These are phyloP conservation scores for Tryphoninae sp. DNA, from an alignment of 2,888 invertebrate species.

Conservation along the genomic window DNA sequence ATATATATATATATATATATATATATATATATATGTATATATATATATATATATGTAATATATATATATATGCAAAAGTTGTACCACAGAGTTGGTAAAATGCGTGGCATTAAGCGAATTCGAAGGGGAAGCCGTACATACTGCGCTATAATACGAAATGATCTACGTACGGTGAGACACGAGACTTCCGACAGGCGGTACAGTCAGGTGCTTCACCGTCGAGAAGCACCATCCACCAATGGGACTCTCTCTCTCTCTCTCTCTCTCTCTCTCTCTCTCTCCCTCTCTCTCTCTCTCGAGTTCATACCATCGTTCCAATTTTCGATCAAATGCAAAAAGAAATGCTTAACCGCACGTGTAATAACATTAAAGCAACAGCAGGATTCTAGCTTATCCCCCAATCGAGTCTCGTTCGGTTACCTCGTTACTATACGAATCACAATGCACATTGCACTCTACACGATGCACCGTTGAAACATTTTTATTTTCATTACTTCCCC, in stretches of 20 bases:
- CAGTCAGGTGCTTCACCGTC: constrained; percentile 47
- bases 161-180: constrained; percentile 1
- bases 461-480: constrained; percentile 21
- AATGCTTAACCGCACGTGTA: background rate
- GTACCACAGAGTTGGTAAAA: background rate
- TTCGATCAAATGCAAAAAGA: constrained; percentile 13
- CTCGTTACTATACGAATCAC: constrained; percentile 43
- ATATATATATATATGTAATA: background rate
- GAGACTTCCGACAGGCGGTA: constrained; percentile 44
- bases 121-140: constrained; percentile 55
- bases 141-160: background rate
- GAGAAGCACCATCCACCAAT: background rate
- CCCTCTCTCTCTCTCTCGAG: background rate
- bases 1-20: constrained; percentile 5
- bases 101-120: constrained; percentile 26
- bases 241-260: background rate
- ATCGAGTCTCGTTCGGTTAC: constrained; percentile 28
- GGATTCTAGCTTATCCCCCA: constrained; percentile 16
- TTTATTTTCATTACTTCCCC: constrained; percentile 2
- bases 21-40: background rate
- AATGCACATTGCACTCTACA: constrained; percentile 33
- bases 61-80: background rate
- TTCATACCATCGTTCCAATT: constrained; percentile 34
- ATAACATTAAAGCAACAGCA: constrained; percentile 30
- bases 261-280: background rate